Conservation (phyloP, 2,797 vertebrate genomes). For the Euthynnus affinis region DNA sequence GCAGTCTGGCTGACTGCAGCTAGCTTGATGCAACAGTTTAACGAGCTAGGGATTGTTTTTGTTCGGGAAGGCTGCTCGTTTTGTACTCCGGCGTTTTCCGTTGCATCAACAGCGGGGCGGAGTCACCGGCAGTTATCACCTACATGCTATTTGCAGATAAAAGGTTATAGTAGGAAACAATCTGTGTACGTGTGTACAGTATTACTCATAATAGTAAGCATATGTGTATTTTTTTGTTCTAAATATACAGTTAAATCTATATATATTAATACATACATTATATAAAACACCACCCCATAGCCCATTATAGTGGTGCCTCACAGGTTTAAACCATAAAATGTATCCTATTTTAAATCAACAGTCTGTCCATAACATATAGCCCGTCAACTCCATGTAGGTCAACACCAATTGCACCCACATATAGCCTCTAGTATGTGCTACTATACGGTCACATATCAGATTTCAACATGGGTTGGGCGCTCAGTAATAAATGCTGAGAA, state of each 20-base stretch:
- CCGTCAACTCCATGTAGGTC: conserved; percentile 46
- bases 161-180: background rate
- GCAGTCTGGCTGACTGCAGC: rapidly evolving
- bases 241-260: background rate
- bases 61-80: conserved; percentile 64
- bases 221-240: background rate
- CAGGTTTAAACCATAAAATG: conserved; percentile 33
- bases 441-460: conserved; percentile 60
- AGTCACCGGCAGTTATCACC: background rate
- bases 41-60: conserved; percentile 77
- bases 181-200: background rate
- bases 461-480: conserved; percentile 68
- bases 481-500: conserved; percentile 79
- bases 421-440: conserved; percentile 56
- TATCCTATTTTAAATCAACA: conserved; percentile 23
- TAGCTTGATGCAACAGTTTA: conserved; percentile 41
- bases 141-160: background rate
- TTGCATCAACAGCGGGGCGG: conserved; percentile 34
- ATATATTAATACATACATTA: background rate
- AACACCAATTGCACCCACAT: conserved; percentile 46
- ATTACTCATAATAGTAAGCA: background rate
- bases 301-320: conserved; percentile 5
- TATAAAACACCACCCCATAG: background rate
- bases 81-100: conserved; percentile 22
- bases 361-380: conserved; percentile 2